Base-by-base conservation (phyloP, 1,140 invertebrate genomes). In the Daktulosphaira vitifoliae region DNA sequence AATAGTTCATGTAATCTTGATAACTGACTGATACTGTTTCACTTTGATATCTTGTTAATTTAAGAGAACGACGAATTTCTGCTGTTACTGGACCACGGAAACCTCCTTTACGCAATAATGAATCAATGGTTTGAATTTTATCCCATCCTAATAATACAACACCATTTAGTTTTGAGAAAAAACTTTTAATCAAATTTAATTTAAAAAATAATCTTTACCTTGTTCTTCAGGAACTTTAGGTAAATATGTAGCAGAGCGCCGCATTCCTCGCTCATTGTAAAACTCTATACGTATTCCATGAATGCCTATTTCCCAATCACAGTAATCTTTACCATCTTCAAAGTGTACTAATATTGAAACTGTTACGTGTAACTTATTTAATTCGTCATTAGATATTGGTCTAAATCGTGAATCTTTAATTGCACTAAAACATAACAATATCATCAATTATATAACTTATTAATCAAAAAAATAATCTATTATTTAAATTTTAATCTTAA, bases 211-310 rank as follows among this genome's bases (percentile, higher is more conserved):
- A 33, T 59, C 26, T 26, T 67, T 78, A 93, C 93, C 95, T 88
- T 99, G 96, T 76, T 99, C 96, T 65, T 84, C 83, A 70, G 96
- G 93, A 65, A 99, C 93, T 79, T 98, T 89, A 53, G 96, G 96
- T 73, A 99, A 81, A 78, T 97, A 99, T 70, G 96, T 99, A 69
- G 96, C 96, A 68, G 92, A 97, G 71, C 92, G 84, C 73, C 93
- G 92, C 69, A 87, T 87, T 66, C 96, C 96, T 71, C 92, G 90
- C 72, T 98, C 96, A 76, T 92, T 96, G 65, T 87, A 77, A 73
- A 98, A 99, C 79, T 99, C 95, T 69, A 99, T 99, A 51, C 96
- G 83, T 71, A 99, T 98, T 25, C 96, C 96, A 78, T 99, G 96
- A 39, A 89, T 82, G 16, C 96, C 96, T 62, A 99, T 82, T 79